Percentiles rank a stretch among this genome's conserved stretches.
Conservation (phyloP, 2,888 invertebrate genomes). For the Sipha maydis region DNA sequence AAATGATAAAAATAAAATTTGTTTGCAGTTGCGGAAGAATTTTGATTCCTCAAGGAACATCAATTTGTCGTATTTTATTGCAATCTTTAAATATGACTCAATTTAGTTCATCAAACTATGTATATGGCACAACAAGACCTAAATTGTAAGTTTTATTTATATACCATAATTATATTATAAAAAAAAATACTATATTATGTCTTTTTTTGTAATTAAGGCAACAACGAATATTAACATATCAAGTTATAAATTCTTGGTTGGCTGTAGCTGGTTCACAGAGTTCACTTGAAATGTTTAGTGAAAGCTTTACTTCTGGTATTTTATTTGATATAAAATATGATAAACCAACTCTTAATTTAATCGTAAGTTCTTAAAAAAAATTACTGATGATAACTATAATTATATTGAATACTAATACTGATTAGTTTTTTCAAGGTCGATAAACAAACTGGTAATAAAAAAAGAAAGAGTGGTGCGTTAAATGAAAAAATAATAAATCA, state of each 20-base stretch:
- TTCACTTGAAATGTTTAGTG: constrained; percentile 61
- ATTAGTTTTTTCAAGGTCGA: constrained; percentile 31
- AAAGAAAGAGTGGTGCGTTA: constrained; percentile 52
- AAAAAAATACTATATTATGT: not conserved
- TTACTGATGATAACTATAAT: too few species aligned
- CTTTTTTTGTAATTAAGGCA: constrained; percentile 23
- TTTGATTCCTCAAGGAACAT: constrained; percentile 62
- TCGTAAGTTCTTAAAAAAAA: constrained; percentile 60
- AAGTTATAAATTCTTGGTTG: constrained; percentile 61
- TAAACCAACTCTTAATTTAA: constrained; percentile 62
- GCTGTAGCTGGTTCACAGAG: constrained; percentile 62
- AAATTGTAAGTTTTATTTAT: constrained; percentile 54
- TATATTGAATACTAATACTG: not conserved
- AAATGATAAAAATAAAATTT: not conserved
- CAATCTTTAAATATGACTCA: constrained; percentile 63
- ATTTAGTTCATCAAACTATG: constrained; percentile 26
- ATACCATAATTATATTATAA: not conserved
- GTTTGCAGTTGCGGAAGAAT: constrained; percentile 62
- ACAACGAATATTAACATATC: constrained; percentile 59
- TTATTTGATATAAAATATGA: constrained; percentile 62
- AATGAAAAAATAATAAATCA: constrained; percentile 55
- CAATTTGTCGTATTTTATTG: constrained; percentile 62
- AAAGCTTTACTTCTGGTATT: constrained; percentile 58
- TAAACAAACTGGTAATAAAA: constrained; percentile 43
- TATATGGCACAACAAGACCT: constrained; percentile 59